A percentile compares a stretch with the other conserved stretches of the same genome.
phyloP scores from a whole-genome alignment of 2,888 invertebrate genomes.

The Eremobia ochroleuca region DNA sequence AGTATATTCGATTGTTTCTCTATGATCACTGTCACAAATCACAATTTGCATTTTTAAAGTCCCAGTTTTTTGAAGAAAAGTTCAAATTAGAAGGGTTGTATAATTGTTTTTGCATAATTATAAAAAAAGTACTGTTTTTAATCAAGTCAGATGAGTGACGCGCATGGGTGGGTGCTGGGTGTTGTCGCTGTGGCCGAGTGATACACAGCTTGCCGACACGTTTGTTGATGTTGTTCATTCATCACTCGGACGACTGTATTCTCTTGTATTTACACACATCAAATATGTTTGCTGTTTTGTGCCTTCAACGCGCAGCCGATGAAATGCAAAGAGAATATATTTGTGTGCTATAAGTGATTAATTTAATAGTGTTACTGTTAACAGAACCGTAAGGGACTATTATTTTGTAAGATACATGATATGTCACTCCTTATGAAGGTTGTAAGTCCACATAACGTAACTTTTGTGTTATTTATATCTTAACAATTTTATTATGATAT shows the following conservation, averaged over 20 bases:
- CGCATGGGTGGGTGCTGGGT: slow-evolving; percentile 82
- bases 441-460: slow-evolving; percentile 88
- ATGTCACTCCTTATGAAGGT: slow-evolving; percentile 88
- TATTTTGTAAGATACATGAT: slow-evolving; percentile 77
- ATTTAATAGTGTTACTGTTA: slow-evolving; percentile 67
- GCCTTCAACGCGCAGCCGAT: slow-evolving; percentile 48
- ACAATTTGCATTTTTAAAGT: slow-evolving; percentile 86
- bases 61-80: slow-evolving; percentile 79
- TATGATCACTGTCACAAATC: slow-evolving; percentile 89
- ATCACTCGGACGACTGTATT: slow-evolving; percentile 50
- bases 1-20: slow-evolving; percentile 85
- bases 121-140: slow-evolving; percentile 76
- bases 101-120: slow-evolving; percentile 84
- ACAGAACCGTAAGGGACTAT: slow-evolving; percentile 76
- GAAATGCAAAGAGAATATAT: slow-evolving; percentile 64
- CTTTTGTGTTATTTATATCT: slow-evolving; percentile 87
- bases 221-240: slow-evolving; percentile 47
- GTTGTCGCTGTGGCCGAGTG: slow-evolving; percentile 74
- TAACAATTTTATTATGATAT: slow-evolving; percentile 87
- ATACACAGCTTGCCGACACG: slow-evolving; percentile 60
- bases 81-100: slow-evolving; percentile 86
- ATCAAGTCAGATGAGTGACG: slow-evolving; percentile 80
- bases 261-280: slow-evolving; percentile 44
- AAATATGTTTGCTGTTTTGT: slow-evolving; percentile 35
- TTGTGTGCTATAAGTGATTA: slow-evolving; percentile 61